Evolutionary conservation across 2,888 invertebrate genomes (phyloP).

Genomic region (Periphyllus acericola): DNA sequence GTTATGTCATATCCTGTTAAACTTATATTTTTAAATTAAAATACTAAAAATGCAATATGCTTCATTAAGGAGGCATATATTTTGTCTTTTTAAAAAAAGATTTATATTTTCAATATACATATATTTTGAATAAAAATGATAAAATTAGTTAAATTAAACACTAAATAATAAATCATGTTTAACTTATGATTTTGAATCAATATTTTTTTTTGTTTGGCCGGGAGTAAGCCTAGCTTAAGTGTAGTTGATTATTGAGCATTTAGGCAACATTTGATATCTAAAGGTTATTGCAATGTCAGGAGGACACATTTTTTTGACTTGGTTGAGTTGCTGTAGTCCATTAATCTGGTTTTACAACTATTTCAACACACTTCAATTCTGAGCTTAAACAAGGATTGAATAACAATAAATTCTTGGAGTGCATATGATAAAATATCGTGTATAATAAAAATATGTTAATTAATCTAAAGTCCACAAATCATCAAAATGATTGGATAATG

Average conservation of each 20-base stretch:
- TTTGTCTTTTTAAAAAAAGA: background rate
- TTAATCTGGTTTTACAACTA: background rate
- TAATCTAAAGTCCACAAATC: slow-evolving; percentile 52
- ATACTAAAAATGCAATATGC: background rate
- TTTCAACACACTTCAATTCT: background rate
- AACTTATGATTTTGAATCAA: too few relatives aligned
- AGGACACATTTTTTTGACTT: too few relatives aligned
- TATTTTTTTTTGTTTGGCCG: background rate
- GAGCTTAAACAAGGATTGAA: background rate
- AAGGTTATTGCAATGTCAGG: too few relatives aligned
- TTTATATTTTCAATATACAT: background rate
- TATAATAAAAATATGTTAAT: background rate
- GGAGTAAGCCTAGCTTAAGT: background rate
- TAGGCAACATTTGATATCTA: too few relatives aligned
- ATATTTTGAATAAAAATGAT: background rate
- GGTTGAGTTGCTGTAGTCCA: background rate
- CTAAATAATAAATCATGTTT: too few relatives aligned
- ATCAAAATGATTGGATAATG: slow-evolving; percentile 57
- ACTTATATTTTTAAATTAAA: background rate
- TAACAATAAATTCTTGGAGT: background rate
- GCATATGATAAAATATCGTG: background rate
- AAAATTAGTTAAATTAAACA: too few relatives aligned
- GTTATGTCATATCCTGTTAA: too few relatives aligned
- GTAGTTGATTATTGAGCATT: too few relatives aligned
- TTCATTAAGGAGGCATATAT: background rate